Conservation (phyloP, 2,113 vertebrate genomes). For the Hypomesus transpacificus region DNA sequence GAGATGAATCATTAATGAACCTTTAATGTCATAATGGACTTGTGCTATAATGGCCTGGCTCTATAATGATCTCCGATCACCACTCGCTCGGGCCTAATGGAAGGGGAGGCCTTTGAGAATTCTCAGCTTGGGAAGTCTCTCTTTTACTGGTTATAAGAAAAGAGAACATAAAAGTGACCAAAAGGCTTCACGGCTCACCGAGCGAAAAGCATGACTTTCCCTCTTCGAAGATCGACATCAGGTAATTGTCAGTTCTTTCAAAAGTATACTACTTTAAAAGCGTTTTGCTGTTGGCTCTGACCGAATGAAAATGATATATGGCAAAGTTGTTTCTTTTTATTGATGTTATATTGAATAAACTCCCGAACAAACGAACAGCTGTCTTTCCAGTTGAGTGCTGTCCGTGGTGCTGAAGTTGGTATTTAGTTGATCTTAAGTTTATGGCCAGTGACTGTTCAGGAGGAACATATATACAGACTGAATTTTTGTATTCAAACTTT, state of each 20-base stretch:
- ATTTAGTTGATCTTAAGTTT: not conserved
- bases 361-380: not conserved
- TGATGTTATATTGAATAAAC: too few species aligned
- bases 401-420: constrained; percentile 50
- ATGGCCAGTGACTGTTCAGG: not conserved
- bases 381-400: constrained; percentile 19
- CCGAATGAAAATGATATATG: too few species aligned
- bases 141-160: constrained; percentile 63
- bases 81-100: constrained; percentile 84
- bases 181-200: constrained; percentile 56
- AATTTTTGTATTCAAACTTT: too few species aligned
- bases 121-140: constrained; percentile 75
- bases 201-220: constrained; percentile 85
- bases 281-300: too few species aligned
- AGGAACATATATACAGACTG: too few species aligned
- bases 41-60: constrained; percentile 80
- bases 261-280: too few species aligned
- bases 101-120: constrained; percentile 85
- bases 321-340: not conserved
- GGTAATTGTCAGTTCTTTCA: constrained; percentile 68
- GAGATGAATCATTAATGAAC: constrained; percentile 97
- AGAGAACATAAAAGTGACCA: constrained; percentile 67
- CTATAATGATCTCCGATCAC: constrained; percentile 95
- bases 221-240: constrained; percentile 90
- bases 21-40: constrained; percentile 90